Evolutionary conservation across 2,797 vertebrate species (phyloP).

Genomic region (Centropyge bicolor): DNA sequence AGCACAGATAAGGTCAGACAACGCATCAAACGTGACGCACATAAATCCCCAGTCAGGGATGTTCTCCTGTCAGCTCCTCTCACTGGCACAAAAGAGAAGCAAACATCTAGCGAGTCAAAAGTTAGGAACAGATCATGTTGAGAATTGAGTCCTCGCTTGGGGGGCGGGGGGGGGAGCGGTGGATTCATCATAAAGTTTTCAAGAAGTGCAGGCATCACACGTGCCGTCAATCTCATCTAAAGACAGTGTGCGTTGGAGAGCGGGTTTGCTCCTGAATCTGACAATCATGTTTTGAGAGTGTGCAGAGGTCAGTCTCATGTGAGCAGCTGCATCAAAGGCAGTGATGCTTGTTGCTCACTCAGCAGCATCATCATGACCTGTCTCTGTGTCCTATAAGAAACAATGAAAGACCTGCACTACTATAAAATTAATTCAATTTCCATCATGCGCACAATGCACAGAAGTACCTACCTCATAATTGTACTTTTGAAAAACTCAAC

Average conservation of each 20-base stretch:
- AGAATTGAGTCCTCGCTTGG: slow-evolving; percentile 37
- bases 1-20: slow-evolving; percentile 65
- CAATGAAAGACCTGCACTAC: slow-evolving; percentile 10
- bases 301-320: slow-evolving; percentile 21
- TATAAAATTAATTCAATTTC: slow-evolving; percentile 14
- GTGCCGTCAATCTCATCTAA: slow-evolving; percentile 12
- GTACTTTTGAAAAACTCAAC: not conserved
- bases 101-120: slow-evolving; percentile 61
- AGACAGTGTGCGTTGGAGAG: not conserved
- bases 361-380: not conserved
- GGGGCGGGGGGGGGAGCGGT: slow-evolving; percentile 12
- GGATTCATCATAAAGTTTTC: slow-evolving; percentile 43
- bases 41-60: slow-evolving; percentile 58
- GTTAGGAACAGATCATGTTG: slow-evolving; percentile 43
- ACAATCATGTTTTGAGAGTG: slow-evolving; percentile 20
- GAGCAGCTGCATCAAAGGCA: slow-evolving; percentile 27
- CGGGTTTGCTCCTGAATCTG: slow-evolving; percentile 31
- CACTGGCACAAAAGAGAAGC: slow-evolving; percentile 32
- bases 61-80: slow-evolving; percentile 59
- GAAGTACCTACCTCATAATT: not conserved
- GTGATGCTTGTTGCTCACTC: slow-evolving; percentile 11
- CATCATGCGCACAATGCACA: slow-evolving; percentile 17
- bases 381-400: slow-evolving; percentile 27
- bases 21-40: slow-evolving; percentile 55
- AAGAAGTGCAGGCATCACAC: slow-evolving; percentile 23